Conservation (phyloP, 2,888 invertebrate species). For the Napeogenes inachia region DNA sequence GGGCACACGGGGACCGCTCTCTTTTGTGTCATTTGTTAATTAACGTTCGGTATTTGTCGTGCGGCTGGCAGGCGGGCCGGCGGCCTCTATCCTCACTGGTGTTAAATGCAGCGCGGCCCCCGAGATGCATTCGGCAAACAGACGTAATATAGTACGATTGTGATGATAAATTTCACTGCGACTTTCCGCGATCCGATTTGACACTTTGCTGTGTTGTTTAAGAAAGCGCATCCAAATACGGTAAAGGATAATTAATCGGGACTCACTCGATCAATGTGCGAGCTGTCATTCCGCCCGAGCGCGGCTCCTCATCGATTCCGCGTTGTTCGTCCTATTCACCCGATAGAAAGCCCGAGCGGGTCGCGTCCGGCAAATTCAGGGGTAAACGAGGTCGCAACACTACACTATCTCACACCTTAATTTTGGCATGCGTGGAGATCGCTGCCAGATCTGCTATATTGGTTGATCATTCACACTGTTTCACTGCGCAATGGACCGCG, state of each 20-base stretch:
- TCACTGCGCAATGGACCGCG: slow-evolving; percentile 36
- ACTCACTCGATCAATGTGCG: slow-evolving; percentile 72
- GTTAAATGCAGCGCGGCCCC: slow-evolving; percentile 34
- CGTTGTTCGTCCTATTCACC: slow-evolving; percentile 43
- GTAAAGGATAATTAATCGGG: slow-evolving; percentile 25
- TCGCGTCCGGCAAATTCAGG: slow-evolving; percentile 46
- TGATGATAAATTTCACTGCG: slow-evolving; percentile 39
- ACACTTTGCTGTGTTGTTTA: slow-evolving; percentile 15
- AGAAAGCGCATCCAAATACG: slow-evolving; percentile 33
- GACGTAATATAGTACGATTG: slow-evolving; percentile 35
- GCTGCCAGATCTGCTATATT: slow-evolving; percentile 19
- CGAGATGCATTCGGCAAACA: slow-evolving; percentile 31
- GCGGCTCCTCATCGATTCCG: slow-evolving; percentile 58
- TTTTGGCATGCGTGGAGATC: slow-evolving; percentile 27
- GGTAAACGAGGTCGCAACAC: slow-evolving; percentile 64
- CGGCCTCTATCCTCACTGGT: slow-evolving; percentile 27
- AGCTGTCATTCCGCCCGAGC: slow-evolving; percentile 56
- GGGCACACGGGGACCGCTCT: slow-evolving; percentile 33
- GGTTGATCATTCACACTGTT: slow-evolving; percentile 26
- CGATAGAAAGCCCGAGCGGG: slow-evolving; percentile 53
- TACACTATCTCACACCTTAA: slow-evolving; percentile 43
- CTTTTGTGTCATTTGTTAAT: slow-evolving; percentile 34
- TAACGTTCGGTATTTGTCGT: slow-evolving; percentile 26
- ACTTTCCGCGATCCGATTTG: slow-evolving; percentile 16
- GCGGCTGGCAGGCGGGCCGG: slow-evolving; percentile 13